Evolutionary conservation across 2,113 vertebrate genomes (phyloP).

Genomic region (Hydropotes inermis): DNA sequence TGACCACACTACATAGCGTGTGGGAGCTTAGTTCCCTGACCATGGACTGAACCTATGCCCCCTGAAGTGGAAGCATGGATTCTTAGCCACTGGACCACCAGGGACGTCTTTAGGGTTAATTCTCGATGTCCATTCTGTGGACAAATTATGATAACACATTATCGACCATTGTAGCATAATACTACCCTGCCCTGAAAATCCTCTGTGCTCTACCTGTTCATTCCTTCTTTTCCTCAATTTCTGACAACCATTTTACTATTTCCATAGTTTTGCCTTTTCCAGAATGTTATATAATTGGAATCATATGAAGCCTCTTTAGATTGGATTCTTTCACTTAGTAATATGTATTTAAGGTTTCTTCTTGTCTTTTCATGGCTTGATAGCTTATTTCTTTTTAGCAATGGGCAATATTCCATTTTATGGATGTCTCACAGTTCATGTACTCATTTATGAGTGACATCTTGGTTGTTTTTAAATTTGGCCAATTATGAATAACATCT

Average conservation of each 20-base stretch:
- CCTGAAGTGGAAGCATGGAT: background rate
- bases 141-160: background rate
- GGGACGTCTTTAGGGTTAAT: background rate
- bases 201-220: background rate
- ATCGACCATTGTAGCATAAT: background rate
- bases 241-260: background rate
- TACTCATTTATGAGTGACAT: background rate
- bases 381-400: background rate
- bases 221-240: background rate
- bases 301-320: background rate
- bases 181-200: background rate
- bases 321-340: background rate
- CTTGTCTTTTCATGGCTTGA: background rate
- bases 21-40: background rate
- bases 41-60: background rate
- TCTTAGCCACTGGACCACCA: background rate
- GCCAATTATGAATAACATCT: background rate
- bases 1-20: background rate
- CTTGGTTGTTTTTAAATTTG: background rate
- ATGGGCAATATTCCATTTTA: background rate
- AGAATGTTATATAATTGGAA: background rate
- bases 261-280: background rate
- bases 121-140: background rate
- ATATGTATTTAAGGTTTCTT: background rate
- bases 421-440: background rate